Conservation (phyloP, 2,888 invertebrate genomes). For the Selenia dentaria region DNA sequence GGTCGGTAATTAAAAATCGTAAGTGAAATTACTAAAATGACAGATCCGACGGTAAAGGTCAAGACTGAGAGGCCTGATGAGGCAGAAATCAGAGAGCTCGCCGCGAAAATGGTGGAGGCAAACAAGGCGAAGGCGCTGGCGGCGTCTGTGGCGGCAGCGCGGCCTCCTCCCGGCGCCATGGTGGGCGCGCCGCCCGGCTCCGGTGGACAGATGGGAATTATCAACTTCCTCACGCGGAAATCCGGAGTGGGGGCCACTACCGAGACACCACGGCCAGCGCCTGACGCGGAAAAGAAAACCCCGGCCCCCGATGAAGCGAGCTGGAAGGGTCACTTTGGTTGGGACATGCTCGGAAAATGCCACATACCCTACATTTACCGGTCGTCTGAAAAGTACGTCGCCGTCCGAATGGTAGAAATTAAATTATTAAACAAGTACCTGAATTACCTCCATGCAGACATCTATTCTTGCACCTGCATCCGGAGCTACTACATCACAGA, state of each 20-base stretch:
- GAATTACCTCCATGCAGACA: conserved; percentile 94
- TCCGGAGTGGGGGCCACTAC: conserved; percentile 51
- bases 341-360: conserved; percentile 94
- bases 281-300: conserved; percentile 70
- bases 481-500: conserved; percentile 97
- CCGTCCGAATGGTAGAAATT: conserved; percentile 97
- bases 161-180: conserved; percentile 72
- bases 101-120: conserved; percentile 94
- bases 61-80: conserved; percentile 93
- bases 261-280: conserved; percentile 54
- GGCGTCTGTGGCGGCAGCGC: conserved; percentile 78
- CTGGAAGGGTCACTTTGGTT: conserved; percentile 93
- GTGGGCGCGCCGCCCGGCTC: conserved; percentile 62
- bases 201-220: conserved; percentile 83
- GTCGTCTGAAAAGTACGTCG: conserved; percentile 93
- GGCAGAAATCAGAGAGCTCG: conserved; percentile 93
- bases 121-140: conserved; percentile 87
- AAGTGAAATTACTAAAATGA: conserved; percentile 52
- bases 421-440: conserved; percentile 95
- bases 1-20: conserved; percentile 8
- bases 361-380: conserved; percentile 96
- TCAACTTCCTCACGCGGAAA: conserved; percentile 85
- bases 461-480: conserved; percentile 96
- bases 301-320: conserved; percentile 89
- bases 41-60: conserved; percentile 76